Conservation (phyloP, 2,113 vertebrate genomes). For the Kryptolebias marmoratus region DNA sequence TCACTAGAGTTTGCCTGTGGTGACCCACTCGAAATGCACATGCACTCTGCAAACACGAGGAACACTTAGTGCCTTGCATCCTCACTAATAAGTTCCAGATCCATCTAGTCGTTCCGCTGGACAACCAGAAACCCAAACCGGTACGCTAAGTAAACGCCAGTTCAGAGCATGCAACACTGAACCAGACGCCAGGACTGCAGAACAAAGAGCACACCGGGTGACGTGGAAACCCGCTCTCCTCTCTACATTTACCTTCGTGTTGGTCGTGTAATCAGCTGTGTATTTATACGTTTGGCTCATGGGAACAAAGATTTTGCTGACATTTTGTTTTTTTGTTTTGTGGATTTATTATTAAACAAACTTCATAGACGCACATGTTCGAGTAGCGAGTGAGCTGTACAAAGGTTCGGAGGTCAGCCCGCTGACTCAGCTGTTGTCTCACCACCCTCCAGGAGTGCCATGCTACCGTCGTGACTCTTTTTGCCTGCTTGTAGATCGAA, state of each 20-base stretch:
- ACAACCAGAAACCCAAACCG: constrained; percentile 25
- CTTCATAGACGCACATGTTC: constrained; percentile 61
- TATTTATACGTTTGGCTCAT: constrained; percentile 49
- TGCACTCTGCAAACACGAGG: constrained; percentile 66
- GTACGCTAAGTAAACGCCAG: constrained; percentile 8
- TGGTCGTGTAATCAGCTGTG: constrained; percentile 55
- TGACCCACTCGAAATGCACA: constrained; percentile 60
- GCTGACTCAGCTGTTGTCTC: constrained; percentile 38
- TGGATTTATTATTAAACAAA: constrained; percentile 57
- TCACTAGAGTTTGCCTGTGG: constrained; percentile 59
- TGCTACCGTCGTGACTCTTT: constrained; percentile 68
- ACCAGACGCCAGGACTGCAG: constrained; percentile 27
- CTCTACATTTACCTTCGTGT: constrained; percentile 50
- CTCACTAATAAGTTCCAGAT: constrained; percentile 65
- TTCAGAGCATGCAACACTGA: constrained; percentile 23
- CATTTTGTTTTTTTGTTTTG: constrained; percentile 54
- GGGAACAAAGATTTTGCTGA: constrained; percentile 31
- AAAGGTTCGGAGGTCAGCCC: constrained; percentile 44
- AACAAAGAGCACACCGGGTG: constrained; percentile 58
- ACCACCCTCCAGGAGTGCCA: constrained; percentile 72
- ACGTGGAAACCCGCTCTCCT: constrained; percentile 35
- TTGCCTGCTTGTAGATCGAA: constrained; percentile 74
- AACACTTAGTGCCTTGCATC: constrained; percentile 80
- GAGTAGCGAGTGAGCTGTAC: constrained; percentile 39
- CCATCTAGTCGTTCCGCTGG: constrained; percentile 39